These are phyloP conservation scores for Diachrysia chrysitis DNA, from an alignment of 2,888 invertebrate genomes.

Conservation along the genomic window DNA sequence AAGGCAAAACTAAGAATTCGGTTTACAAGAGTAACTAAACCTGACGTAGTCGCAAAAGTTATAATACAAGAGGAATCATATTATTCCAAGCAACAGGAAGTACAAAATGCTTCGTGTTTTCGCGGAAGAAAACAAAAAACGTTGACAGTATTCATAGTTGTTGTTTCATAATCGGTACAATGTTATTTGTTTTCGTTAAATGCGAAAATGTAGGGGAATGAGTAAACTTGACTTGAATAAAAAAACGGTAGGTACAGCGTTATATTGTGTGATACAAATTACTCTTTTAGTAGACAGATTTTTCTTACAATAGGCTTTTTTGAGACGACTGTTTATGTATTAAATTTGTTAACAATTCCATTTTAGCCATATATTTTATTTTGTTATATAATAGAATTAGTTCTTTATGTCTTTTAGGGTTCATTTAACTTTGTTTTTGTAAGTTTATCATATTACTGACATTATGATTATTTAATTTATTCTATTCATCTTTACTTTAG, in stretches of 20 bases:
- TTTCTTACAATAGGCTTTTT: too few species aligned
- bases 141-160: background rate
- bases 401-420: too few species aligned
- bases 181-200: conserved; percentile 11
- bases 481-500: background rate
- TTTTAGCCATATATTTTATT: too few species aligned
- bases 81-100: conserved; percentile 46
- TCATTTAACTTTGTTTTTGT: too few species aligned
- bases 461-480: background rate
- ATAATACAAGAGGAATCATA: conserved; percentile 51
- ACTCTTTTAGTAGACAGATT: too few species aligned
- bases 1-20: conserved; percentile 43
- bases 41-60: conserved; percentile 51
- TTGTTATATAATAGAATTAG: too few species aligned
- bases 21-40: conserved; percentile 50
- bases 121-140: conserved; percentile 8
- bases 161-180: background rate
- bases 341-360: too few species aligned
- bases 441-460: too few species aligned
- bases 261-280: too few species aligned
- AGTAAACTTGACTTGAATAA: background rate
- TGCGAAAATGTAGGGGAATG: background rate
- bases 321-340: too few species aligned
- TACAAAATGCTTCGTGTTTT: conserved; percentile 24
- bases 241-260: too few species aligned